These are phyloP conservation scores for Lasioglossum leucozonium DNA, from an alignment of 2,888 invertebrate species.

Conservation along the genomic window DNA sequence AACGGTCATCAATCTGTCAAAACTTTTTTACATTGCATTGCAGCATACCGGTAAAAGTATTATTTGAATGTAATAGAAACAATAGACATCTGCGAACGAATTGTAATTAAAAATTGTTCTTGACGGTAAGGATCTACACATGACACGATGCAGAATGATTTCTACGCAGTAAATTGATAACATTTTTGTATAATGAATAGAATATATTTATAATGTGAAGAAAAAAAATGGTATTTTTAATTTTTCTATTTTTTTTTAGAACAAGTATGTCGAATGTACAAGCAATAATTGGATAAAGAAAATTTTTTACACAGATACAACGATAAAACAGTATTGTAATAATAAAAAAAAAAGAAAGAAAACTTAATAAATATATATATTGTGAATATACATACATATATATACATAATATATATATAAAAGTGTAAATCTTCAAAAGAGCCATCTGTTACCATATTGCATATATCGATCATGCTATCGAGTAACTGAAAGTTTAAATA, in stretches of 20 bases:
- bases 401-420: no score
- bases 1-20: slow-evolving; percentile 60
- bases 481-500: slow-evolving; percentile 18
- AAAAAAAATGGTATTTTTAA: slow-evolving; percentile 20
- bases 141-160: slow-evolving; percentile 40
- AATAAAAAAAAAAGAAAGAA: no score
- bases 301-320: not conserved
- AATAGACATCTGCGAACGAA: slow-evolving; percentile 15
- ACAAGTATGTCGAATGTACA: not conserved
- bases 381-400: not conserved
- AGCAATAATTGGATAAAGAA: no score
- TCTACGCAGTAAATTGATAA: slow-evolving; percentile 58
- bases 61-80: slow-evolving; percentile 15
- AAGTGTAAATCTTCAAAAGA: not conserved
- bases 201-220: slow-evolving; percentile 42
- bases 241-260: not conserved
- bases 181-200: slow-evolving; percentile 31
- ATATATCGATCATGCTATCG: not conserved
- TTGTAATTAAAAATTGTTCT: slow-evolving; percentile 12
- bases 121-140: not conserved
- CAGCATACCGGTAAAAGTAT: slow-evolving; percentile 20
- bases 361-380: no score
- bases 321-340: not conserved
- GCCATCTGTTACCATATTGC: not conserved
- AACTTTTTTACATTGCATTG: slow-evolving; percentile 52